A percentile compares a stretch with the other conserved stretches of the same genome.
Conservation (phyloP, 2,797 vertebrate genomes). For the Etheostoma nigrum region DNA sequence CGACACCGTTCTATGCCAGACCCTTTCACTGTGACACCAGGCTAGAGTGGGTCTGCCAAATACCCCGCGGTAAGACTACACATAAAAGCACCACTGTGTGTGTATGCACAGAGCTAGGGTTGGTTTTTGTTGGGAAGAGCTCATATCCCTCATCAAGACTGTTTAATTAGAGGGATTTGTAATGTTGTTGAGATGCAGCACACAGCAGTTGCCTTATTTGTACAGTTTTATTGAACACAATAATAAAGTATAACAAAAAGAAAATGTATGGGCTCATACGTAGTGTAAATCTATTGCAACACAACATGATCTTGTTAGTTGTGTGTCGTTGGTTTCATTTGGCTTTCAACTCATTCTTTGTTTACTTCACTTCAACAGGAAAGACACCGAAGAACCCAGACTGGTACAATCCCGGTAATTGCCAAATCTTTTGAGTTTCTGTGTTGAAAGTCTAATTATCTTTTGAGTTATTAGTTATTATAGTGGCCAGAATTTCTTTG, state of each 20-base stretch:
- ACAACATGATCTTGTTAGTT: background rate
- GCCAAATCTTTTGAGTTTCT: background rate
- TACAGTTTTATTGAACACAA: background rate
- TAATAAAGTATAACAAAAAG: background rate
- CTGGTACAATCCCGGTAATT: constrained; percentile 96
- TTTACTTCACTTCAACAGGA: constrained; percentile 81
- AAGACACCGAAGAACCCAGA: constrained; percentile 86
- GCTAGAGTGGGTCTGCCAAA: constrained; percentile 96
- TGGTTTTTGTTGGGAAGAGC: background rate
- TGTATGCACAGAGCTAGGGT: background rate
- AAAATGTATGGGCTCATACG: background rate
- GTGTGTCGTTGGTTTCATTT: background rate
- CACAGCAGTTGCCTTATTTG: background rate
- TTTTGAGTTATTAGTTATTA: background rate
- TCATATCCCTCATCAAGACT: background rate
- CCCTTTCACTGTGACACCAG: constrained; percentile 94
- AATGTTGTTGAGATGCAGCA: background rate
- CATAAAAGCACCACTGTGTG: background rate
- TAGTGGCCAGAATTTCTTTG: background rate
- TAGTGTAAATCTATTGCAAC: background rate
- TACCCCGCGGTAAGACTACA: constrained; percentile 89
- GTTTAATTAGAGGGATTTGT: constrained; percentile 2
- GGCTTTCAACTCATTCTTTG: constrained; percentile 31
- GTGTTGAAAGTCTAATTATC: background rate
- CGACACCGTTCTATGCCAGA: constrained; percentile 82